These are phyloP conservation scores for Pleuronectes platessa DNA, from an alignment of 2,113 vertebrate species.

Conservation along the genomic window DNA sequence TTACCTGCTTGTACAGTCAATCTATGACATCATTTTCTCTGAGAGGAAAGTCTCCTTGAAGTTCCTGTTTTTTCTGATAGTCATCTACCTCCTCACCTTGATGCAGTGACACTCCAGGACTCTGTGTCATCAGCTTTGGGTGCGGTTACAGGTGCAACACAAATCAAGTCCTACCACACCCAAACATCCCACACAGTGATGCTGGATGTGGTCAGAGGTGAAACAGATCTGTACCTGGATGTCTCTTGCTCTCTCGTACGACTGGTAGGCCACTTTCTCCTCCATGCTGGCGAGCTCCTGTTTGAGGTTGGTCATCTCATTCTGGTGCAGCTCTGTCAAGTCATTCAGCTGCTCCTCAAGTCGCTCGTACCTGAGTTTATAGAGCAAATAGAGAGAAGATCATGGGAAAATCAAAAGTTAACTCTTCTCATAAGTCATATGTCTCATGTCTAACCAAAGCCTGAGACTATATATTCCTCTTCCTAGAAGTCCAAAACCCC, in stretches of 20 bases:
- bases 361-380: constrained; percentile 89
- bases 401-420: neutral
- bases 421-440: neutral
- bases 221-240: constrained; percentile 88
- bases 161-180: no score
- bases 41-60: no score
- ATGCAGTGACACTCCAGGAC: no score
- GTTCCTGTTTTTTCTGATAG: no score
- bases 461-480: no score
- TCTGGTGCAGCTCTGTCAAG: constrained; percentile 97
- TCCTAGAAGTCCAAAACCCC: no score
- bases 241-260: constrained; percentile 96
- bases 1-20: no score
- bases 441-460: no score
- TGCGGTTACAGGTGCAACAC: no score
- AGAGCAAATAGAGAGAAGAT: neutral
- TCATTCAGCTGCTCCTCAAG: constrained; percentile 98
- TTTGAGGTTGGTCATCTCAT: constrained; percentile 98
- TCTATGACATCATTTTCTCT: no score
- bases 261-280: constrained; percentile 99
- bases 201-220: neutral
- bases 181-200: neutral
- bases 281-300: constrained; percentile 99
- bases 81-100: no score
- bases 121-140: no score